Evolutionary conservation across 2,797 vertebrate species (phyloP), one percentile per base, ranked within the genome.

Genomic region (Emydoidea blandingii): DNA sequence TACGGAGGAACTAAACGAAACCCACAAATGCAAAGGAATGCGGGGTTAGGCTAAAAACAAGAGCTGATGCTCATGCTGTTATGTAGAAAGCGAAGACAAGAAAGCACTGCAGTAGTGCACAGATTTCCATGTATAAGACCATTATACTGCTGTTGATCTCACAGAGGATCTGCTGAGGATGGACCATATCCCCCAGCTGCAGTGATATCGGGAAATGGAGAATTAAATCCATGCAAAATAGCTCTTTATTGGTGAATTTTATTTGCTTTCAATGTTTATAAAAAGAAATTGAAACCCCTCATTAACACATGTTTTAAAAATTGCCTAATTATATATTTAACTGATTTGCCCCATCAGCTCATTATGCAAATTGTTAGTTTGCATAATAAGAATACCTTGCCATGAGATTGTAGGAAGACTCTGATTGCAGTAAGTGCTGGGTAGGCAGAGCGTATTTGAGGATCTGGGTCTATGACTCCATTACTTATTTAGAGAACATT

Each of bases 1-100:
- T 87, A 50, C 12, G 79, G 83, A 87, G 91, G 83, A 93, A 80
- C 25, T 91, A 90, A 83, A 88, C 44, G 88, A 81, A 94, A 91
- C 57, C 52, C 37, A 68, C 85, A 87, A 56, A 16, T 85, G 62
- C n/a, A 93, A 93, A 88, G 62, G 84, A 79, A 94, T 84, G 25
- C 14, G 23, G 79, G 31, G 9, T 5, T 59, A 5, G 76, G 62
- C 85, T 97, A 87, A 79, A 97, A 87, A 47, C 31, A 74, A 92
- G 72, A 88, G 23, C 78, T 91, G 21, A 7, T 88, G 34, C 81
- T 62, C 14, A 31, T 59, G 23, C 25, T 81, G 37, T 54, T 53
- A 19, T 50, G 78, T 31, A 57, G 25, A 23, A 90, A 72, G 54
- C 18, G 56, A 78, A 82, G 87, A 84, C 44, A 50, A 41, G 72